phyloP scores from a whole-genome alignment of 1,140 invertebrate species.

The Aphaenogaster floridana region DNA sequence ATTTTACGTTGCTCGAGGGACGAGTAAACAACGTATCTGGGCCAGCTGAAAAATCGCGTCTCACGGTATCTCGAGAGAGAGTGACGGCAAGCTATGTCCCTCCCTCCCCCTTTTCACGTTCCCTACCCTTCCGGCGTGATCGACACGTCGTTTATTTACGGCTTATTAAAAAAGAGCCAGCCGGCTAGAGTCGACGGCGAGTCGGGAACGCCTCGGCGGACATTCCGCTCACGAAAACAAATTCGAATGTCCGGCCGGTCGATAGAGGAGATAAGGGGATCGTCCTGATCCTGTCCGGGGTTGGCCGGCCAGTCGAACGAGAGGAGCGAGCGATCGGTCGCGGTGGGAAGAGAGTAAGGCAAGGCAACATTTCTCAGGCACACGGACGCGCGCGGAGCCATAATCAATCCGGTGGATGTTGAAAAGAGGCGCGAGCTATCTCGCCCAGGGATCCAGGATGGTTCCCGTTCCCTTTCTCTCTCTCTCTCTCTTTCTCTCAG shows the following conservation, averaged over 20 bases:
- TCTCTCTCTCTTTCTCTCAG: slow-evolving; percentile 43
- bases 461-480: slow-evolving; percentile 28
- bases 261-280: slow-evolving; percentile 69
- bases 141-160: slow-evolving; percentile 56
- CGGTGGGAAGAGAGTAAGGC: slow-evolving; percentile 57
- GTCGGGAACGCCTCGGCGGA: slow-evolving; percentile 28
- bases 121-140: slow-evolving; percentile 13
- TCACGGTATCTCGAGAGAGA: slow-evolving; percentile 35
- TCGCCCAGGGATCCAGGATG: slow-evolving; percentile 72
- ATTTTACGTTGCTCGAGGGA: slow-evolving; percentile 53
- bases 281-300: slow-evolving; percentile 65
- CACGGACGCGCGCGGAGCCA: slow-evolving; percentile 65
- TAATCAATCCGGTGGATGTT: slow-evolving; percentile 78
- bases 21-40: slow-evolving; percentile 57
- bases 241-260: slow-evolving; percentile 69
- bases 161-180: slow-evolving; percentile 55
- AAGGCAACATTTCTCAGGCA: slow-evolving; percentile 72
- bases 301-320: slow-evolving; percentile 45
- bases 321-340: slow-evolving; percentile 38
- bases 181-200: slow-evolving; percentile 25
- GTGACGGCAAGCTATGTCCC: slow-evolving; percentile 32
- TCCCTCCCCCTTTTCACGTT: not conserved
- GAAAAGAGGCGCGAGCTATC: slow-evolving; percentile 79
- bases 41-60: slow-evolving; percentile 60
- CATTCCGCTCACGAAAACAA: slow-evolving; percentile 69